Evolutionary conservation across 2,797 vertebrate genomes (phyloP).

Genomic region (Etheostoma nigrum): DNA sequence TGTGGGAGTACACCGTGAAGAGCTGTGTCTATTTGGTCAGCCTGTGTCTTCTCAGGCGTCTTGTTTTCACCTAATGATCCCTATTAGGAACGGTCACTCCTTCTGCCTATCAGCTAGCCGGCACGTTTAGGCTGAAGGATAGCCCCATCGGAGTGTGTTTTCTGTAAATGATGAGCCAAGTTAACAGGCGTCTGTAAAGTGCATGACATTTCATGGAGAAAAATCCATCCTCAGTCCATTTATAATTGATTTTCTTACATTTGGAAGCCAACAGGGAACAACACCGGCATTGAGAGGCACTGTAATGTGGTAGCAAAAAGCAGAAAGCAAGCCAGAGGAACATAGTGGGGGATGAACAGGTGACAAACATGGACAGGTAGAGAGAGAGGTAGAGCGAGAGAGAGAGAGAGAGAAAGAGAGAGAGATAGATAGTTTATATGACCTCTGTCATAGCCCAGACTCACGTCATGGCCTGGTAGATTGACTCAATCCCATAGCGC

Average conservation of each 20-base stretch:
- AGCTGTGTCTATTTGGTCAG: conserved; percentile 15
- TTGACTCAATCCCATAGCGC: conserved; percentile 98
- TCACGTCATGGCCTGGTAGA: conserved; percentile 99
- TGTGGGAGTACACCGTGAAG: not conserved
- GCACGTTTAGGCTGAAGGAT: conserved; percentile 53
- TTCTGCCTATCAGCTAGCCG: conserved; percentile 38
- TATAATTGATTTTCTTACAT: conserved; percentile 54
- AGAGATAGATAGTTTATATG: not conserved
- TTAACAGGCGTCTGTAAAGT: conserved; percentile 49
- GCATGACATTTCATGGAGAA: conserved; percentile 42
- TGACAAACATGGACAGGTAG: conserved; percentile 12
- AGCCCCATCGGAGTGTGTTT: conserved; percentile 36
- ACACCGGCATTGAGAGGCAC: conserved; percentile 18
- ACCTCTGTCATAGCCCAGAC: conserved; percentile 56
- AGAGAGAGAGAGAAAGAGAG: not conserved
- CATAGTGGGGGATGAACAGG: not conserved
- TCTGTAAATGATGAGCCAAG: conserved; percentile 52
- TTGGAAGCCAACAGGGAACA: conserved; percentile 40
- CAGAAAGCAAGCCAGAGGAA: not conserved
- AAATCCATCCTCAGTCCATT: conserved; percentile 46
- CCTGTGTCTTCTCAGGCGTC: conserved; percentile 12
- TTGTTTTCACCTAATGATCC: conserved; percentile 43
- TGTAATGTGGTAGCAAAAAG: conserved; percentile 30
- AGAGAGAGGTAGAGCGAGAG: not conserved
- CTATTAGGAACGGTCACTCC: conserved; percentile 39